These are phyloP conservation scores for Rhagophthalmus giganteus DNA, from an alignment of 2,888 invertebrate genomes.

Conservation along the genomic window DNA sequence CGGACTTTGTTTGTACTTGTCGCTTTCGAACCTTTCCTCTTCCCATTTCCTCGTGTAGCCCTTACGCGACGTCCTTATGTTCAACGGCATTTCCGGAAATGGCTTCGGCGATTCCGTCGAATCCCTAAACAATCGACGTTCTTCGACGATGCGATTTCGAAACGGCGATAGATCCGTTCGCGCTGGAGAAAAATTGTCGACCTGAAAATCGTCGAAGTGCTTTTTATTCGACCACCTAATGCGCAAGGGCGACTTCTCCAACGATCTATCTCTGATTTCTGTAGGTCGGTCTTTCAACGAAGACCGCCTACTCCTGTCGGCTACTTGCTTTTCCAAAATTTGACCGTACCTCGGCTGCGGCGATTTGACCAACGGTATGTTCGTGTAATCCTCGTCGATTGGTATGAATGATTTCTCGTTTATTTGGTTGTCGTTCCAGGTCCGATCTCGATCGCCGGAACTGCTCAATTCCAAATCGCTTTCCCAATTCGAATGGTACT, in stretches of 20 bases:
- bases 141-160: slow-evolving; percentile 5
- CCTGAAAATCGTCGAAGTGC: neutral
- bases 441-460: neutral
- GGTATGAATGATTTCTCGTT: slow-evolving; percentile 38
- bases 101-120: slow-evolving; percentile 6
- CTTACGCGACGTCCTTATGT: slow-evolving; percentile 16
- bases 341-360: slow-evolving; percentile 1
- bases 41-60: slow-evolving; percentile 14
- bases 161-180: slow-evolving; percentile 14
- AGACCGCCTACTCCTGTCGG: neutral
- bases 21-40: no score
- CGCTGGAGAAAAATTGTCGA: slow-evolving; percentile 1
- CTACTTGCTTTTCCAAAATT: no score
- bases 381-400: neutral
- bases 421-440: slow-evolving; percentile 23
- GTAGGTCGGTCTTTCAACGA: neutral
- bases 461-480: slow-evolving; percentile 37
- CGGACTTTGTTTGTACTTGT: neutral
- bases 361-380: slow-evolving; percentile 14
- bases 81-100: slow-evolving; percentile 39
- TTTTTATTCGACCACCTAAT: neutral
- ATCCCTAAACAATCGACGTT: slow-evolving; percentile 3
- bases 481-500: slow-evolving; percentile 45
- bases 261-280: neutral
- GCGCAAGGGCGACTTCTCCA: neutral